Evolutionary conservation across 1,140 invertebrate species (phyloP).

Genomic region (Trachelipus rathkii): DNA sequence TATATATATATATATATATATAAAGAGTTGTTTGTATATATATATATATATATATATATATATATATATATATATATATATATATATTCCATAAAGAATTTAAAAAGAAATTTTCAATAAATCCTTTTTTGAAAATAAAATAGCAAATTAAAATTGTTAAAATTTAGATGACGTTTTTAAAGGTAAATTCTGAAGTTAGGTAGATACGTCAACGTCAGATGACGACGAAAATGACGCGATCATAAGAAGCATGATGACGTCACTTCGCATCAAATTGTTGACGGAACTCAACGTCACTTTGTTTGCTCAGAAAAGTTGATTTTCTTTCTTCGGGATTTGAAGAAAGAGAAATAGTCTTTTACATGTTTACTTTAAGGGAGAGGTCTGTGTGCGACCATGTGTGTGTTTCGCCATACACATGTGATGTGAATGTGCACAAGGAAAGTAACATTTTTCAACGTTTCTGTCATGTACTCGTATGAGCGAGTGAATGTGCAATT

Average conservation of each 20-base stretch:
- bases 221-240: background rate
- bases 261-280: background rate
- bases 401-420: background rate
- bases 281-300: background rate
- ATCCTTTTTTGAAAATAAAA: too few species aligned
- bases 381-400: background rate
- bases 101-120: too few species aligned
- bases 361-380: conserved; percentile 1
- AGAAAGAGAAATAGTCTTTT: background rate
- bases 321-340: background rate
- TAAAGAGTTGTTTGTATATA: too few species aligned
- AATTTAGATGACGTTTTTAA: background rate
- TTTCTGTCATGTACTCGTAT: too few species aligned
- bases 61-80: too few species aligned
- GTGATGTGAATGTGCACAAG: too few species aligned
- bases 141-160: too few species aligned
- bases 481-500: too few species aligned
- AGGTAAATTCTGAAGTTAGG: background rate
- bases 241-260: conserved; percentile 9
- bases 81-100: too few species aligned
- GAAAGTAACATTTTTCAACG: too few species aligned
- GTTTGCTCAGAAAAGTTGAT: background rate
- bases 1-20: too few species aligned
- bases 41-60: too few species aligned
- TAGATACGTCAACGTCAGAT: background rate